Conservation (phyloP, 2,113 vertebrate species). For the Anthoscopus minutus region DNA sequence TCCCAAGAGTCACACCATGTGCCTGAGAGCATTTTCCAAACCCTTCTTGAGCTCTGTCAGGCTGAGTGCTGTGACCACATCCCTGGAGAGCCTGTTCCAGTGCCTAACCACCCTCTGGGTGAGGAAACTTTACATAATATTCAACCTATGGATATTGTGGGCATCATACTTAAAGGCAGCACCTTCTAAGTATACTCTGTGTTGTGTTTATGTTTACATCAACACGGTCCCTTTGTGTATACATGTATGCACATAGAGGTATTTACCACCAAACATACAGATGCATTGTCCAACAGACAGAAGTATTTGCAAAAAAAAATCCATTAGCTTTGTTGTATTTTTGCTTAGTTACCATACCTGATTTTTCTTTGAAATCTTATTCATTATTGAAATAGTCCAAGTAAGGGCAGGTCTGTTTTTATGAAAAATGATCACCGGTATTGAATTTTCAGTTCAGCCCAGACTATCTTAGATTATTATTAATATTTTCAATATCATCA, state of each 20-base stretch:
- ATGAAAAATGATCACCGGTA: not conserved
- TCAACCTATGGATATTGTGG: not conserved
- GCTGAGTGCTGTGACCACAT: not conserved
- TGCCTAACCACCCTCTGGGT: accelerated
- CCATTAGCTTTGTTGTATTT: not conserved
- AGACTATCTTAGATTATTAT: not conserved
- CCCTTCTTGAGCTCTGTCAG: not conserved
- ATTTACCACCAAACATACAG: not conserved
- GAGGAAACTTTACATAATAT: not conserved
- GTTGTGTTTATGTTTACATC: not conserved
- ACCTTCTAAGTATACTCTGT: accelerated
- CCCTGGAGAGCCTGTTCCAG: not conserved
- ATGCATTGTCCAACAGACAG: accelerated
- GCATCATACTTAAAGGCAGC: not conserved
- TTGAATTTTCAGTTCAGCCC: not conserved
- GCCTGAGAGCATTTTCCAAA: not conserved
- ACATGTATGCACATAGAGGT: not conserved
- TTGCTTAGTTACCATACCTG: not conserved
- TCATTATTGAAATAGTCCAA: not conserved
- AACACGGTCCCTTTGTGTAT: not conserved
- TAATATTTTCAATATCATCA: not conserved
- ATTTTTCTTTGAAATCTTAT: not conserved
- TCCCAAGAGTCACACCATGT: not conserved
- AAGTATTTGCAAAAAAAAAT: not conserved
- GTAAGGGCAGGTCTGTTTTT: not conserved